Evolutionary conservation across 1,140 invertebrate species (phyloP).

Genomic region (Euwallacea similis): DNA sequence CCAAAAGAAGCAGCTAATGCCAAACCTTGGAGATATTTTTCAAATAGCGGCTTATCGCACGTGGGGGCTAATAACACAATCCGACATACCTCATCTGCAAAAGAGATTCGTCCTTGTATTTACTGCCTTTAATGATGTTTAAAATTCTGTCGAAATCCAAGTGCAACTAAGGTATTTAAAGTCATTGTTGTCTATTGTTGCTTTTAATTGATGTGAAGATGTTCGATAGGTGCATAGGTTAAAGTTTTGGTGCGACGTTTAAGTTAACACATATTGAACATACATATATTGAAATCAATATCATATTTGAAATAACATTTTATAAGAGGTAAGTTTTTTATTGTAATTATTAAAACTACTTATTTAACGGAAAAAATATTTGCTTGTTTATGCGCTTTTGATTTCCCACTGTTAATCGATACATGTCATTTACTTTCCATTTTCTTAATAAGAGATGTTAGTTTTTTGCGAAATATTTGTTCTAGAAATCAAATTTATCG

Average conservation of each 20-base stretch:
- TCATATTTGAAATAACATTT: neutral
- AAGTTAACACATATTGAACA: neutral
- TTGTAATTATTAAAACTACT: no score
- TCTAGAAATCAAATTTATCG: neutral
- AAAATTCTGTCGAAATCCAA: slow-evolving; percentile 26
- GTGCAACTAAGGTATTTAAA: slow-evolving; percentile 20
- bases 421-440: neutral
- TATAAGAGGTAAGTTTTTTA: no score
- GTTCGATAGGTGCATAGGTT: slow-evolving; percentile 12
- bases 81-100: slow-evolving; percentile 9
- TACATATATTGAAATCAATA: neutral
- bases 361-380: no score
- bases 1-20: no score
- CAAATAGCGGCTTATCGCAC: neutral
- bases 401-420: no score
- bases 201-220: slow-evolving; percentile 14
- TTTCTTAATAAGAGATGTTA: neutral
- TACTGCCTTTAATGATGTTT: slow-evolving; percentile 17
- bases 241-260: neutral
- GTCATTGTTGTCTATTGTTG: slow-evolving; percentile 14
- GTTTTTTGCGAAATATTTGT: neutral
- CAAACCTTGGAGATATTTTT: no score
- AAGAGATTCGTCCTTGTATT: slow-evolving; percentile 17
- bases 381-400: no score
- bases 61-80: slow-evolving; percentile 10